Conservation (phyloP, 1,140 invertebrate genomes). For the Fopius arisanus region DNA sequence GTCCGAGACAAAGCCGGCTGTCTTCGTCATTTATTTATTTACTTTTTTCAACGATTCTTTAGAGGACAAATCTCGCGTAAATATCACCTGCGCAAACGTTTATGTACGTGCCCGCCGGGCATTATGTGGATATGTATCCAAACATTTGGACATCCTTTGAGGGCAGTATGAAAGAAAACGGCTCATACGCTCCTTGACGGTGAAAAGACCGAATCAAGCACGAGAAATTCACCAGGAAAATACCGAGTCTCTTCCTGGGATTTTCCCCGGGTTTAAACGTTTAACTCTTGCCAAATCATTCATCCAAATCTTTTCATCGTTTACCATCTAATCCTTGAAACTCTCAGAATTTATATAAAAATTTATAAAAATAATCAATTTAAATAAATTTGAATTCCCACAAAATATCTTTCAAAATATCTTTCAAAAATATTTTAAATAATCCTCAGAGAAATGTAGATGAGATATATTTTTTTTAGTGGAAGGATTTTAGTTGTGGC, state of each 20-base stretch:
- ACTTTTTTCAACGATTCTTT: not conserved
- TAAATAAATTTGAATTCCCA: no score
- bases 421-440: no score
- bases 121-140: constrained; percentile 3
- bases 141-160: constrained; percentile 13
- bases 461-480: no score
- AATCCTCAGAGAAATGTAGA: no score
- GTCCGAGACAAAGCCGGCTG: not conserved
- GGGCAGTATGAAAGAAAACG: not conserved
- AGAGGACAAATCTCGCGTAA: not conserved
- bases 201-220: constrained; percentile 2
- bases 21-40: not conserved
- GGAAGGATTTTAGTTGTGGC: no score
- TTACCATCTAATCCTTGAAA: no score
- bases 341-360: no score
- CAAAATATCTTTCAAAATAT: no score
- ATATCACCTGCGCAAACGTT: constrained; percentile 14
- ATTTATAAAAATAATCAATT: no score
- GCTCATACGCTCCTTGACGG: not conserved
- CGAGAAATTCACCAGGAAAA: not conserved
- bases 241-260: not conserved
- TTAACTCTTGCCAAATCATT: not conserved
- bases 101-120: not conserved
- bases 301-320: no score
- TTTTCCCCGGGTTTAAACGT: not conserved